Conservation (phyloP, 2,113 vertebrate species). For the Phocoena sinus region DNA sequence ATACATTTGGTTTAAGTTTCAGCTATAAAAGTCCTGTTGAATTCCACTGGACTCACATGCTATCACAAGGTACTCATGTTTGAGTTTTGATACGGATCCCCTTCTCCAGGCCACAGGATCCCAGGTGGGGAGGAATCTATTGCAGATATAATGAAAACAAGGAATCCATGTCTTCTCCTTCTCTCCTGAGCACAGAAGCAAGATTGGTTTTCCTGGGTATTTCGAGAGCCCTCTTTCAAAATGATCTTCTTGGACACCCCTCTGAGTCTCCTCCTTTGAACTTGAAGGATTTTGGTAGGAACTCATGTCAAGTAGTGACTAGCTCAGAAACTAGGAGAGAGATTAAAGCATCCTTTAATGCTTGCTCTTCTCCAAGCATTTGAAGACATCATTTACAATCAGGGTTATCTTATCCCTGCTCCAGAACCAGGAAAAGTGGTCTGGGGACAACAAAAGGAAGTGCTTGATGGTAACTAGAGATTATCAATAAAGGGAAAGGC, state of each 20-base stretch:
- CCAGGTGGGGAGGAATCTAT: neutral
- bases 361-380: neutral
- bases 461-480: neutral
- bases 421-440: neutral
- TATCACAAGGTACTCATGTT: neutral
- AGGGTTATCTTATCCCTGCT: neutral
- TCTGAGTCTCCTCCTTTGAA: neutral
- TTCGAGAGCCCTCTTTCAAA: neutral
- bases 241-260: neutral
- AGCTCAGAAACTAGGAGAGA: neutral
- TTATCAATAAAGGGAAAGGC: neutral
- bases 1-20: conserved; percentile 37
- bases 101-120: neutral
- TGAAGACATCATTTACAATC: neutral
- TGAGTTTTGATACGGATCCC: neutral
- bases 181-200: neutral
- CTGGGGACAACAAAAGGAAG: neutral
- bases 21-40: neutral
- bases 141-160: neutral
- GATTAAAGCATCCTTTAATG: too few relatives aligned
- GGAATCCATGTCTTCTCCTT: neutral
- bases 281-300: neutral
- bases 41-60: neutral
- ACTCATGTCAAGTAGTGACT: neutral
- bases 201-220: neutral